Conservation (phyloP, 1,140 invertebrate species). For the Telenomus remus region DNA sequence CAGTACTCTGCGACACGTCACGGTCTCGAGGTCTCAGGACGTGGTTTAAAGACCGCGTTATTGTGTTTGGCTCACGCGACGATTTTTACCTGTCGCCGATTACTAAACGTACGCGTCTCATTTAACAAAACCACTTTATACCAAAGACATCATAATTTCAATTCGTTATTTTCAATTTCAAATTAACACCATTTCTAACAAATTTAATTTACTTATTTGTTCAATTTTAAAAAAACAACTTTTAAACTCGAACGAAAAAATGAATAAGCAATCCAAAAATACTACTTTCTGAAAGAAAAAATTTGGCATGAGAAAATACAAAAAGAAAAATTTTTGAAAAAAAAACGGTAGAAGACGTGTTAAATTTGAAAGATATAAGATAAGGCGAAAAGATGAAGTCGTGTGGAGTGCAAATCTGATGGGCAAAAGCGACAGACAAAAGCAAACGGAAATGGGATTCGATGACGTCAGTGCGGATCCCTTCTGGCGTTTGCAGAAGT, state of each 20-base stretch:
- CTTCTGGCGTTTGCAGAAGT: slow-evolving; percentile 38
- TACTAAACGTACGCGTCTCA: slow-evolving; percentile 7
- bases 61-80: slow-evolving; percentile 27
- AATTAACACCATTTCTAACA: too few relatives aligned
- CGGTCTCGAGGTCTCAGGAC: slow-evolving; percentile 36
- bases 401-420: not conserved
- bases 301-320: too few relatives aligned
- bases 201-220: too few relatives aligned
- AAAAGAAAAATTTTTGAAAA: too few relatives aligned
- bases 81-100: slow-evolving; percentile 44
- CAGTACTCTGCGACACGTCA: slow-evolving; percentile 37
- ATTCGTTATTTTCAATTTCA: too few relatives aligned
- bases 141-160: slow-evolving; percentile 9
- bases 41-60: slow-evolving; percentile 48
- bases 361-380: too few relatives aligned
- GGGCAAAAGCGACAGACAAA: slow-evolving; percentile 23
- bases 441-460: slow-evolving; percentile 64
- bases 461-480: slow-evolving; percentile 48
- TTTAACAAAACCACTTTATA: slow-evolving; percentile 11
- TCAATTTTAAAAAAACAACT: too few relatives aligned
- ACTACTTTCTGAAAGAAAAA: too few relatives aligned
- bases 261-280: too few relatives aligned
- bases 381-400: not conserved
- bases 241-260: too few relatives aligned
- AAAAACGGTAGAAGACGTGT: too few relatives aligned